Evolutionary conservation across 2,113 vertebrate genomes (phyloP), one percentile per base, ranked within the genome.

Genomic region (Coptodon rendalli): DNA sequence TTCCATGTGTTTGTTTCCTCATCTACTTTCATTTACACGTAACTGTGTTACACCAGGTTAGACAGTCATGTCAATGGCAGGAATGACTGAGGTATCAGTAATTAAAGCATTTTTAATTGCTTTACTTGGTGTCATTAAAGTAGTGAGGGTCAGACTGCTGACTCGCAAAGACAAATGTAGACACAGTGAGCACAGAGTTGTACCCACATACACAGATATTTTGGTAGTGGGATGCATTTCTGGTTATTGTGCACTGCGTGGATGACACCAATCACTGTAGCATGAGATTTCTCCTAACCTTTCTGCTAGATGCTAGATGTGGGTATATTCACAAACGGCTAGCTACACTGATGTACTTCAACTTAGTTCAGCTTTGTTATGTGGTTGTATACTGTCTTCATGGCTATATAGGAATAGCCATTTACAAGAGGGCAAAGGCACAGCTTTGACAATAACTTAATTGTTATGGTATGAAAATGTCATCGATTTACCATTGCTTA

Each of bases 41-140:
- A 19, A 27, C 43, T 63, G 38, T 59, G 31, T 53, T n/a, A 27
- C 1, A 19, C 4, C 6, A 52, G 81, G 85, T 86, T 61, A 91
- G 63, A 59, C 63, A 40, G 86, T 12, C 73, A 76, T 29, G 73
- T 78, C 78, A 66, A 56, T 80, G 59, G 56, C 43, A 56, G 53
- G 43, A 31, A 22, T 87, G 89, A 83, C 81, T 80, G 50, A 88
- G 27, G 84, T 59, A 80, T 57, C 57, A n/a, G 54, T 90, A 82
- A 93, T 93, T 90, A 94, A 91, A 87, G 83, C 6, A 1, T 34
- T 83, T 92, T 90, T 79, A 87, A 85, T 92, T 80, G 78, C 56
- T 92, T 87, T 92, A 90, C 89, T 91, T 89, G 83, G 31, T 36
- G 78, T 59, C 87, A 93, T 88, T 86, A 89, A 73, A 36, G 38